Base-by-base conservation (phyloP, 2,113 vertebrate genomes). In the Phoenicopterus ruber region DNA sequence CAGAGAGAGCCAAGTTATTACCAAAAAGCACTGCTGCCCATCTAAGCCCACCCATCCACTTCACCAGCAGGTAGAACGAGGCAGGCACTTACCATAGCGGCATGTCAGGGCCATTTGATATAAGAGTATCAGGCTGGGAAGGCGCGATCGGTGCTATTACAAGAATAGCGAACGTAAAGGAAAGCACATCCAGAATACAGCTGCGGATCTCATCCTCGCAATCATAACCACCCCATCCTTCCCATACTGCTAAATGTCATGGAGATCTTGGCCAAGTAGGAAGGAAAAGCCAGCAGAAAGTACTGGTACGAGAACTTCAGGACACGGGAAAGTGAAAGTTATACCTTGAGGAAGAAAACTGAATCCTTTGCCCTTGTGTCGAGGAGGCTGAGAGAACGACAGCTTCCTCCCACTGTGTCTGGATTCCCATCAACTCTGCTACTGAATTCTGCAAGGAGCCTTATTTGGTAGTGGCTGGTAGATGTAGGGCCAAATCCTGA, bases 331-430 rank as follows among this genome's bases (percentile, higher is more conserved):
- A 96, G 82, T 12, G 20, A 85, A 94, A 95, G 86, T 44, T 74
- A 21, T 47, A 94, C 86, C 90, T 88, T 78, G 67, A 96, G 44
- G 61, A 87, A 78, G 90, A 87, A 91, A 82, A 93, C 16, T 2
- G 50, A 93, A 86, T 94, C 76, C 63, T 90, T 22, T 90, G 66
- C 74, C 71, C 79, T 90, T 79, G 34, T 49, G 62, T 42, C 2
- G 19, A 82, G 74, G 22, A 85, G 71, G 49, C 66, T 87, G 52
- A 58, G 63, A 71, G 49, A 84, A 88, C 5, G n/a, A 90, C 54
- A 86, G 82, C 66, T 85, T 92, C 94, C 70, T 94, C 73, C 90
- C 70, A 79, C 89, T 69, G 84, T 74, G 83, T 28, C 77, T 93
- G 87, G 46, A 93, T 80, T 95, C 28, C 78, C 82, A 92, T 77